Evolutionary conservation across 2,113 vertebrate species (phyloP).

Genomic region (Numenius arquata): DNA sequence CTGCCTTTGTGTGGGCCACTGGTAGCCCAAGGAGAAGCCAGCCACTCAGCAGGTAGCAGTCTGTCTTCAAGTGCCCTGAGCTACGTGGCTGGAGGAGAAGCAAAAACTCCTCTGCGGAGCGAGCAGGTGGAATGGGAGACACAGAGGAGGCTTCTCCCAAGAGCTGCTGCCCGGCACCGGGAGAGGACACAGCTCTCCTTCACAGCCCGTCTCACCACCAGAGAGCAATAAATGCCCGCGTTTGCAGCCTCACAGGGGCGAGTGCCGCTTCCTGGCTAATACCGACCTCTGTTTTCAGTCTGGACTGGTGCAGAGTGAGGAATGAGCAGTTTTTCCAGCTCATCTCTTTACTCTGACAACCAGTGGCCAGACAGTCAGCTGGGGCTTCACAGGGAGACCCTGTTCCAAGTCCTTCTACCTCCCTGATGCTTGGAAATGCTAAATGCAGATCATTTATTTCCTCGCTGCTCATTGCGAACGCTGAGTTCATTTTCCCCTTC

Average conservation of each 20-base stretch:
- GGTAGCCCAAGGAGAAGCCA: background rate
- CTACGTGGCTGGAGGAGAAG: background rate
- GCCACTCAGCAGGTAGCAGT: fast-evolving
- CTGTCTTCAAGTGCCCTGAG: background rate
- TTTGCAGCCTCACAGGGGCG: background rate
- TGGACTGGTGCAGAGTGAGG: background rate
- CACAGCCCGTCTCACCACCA: background rate
- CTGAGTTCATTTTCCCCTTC: background rate
- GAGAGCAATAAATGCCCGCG: conserved; percentile 48
- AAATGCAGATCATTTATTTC: background rate
- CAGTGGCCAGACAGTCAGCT: background rate
- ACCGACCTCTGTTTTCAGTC: background rate
- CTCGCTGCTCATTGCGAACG: background rate
- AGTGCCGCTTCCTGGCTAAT: background rate
- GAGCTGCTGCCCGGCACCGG: background rate
- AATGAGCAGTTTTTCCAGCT: background rate
- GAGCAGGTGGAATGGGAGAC: background rate
- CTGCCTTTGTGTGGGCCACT: background rate
- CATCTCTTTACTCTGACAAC: background rate
- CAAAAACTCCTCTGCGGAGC: background rate
- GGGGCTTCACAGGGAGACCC: background rate
- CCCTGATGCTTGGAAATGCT: background rate
- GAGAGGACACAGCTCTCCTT: background rate
- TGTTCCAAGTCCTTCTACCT: background rate
- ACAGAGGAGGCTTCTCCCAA: background rate